Evolutionary conservation across 2,113 vertebrate species (phyloP).

Genomic region (Bucco capensis): DNA sequence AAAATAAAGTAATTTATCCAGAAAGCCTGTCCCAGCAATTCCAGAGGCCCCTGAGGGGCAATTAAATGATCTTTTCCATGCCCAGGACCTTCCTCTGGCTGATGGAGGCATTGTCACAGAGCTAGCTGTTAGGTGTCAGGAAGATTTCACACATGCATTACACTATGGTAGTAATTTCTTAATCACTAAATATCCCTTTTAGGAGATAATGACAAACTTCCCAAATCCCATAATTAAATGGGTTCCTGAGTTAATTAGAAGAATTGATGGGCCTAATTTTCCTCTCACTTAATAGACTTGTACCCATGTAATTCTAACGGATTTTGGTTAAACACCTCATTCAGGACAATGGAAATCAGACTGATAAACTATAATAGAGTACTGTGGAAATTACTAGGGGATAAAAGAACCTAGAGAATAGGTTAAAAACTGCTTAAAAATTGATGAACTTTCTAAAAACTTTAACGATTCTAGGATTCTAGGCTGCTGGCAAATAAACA

Average conservation of each 20-base stretch:
- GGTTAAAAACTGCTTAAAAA: no score
- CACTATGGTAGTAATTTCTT: not conserved
- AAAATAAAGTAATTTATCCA: not conserved
- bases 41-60: not conserved
- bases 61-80: not conserved
- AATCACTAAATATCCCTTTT: slow-evolving; percentile 8
- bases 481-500: not conserved
- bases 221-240: not conserved
- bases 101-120: not conserved
- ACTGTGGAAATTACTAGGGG: not conserved
- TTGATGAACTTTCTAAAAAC: no score
- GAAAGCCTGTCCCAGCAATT: not conserved
- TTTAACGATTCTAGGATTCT: no score
- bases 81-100: not conserved
- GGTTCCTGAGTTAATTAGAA: not conserved
- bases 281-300: not conserved
- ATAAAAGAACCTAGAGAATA: not conserved
- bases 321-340: not conserved
- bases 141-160: not conserved
- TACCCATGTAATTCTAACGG: not conserved
- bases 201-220: not conserved
- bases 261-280: not conserved
- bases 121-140: not conserved
- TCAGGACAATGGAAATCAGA: not conserved
- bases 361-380: not conserved